Evolutionary conservation across 2,113 vertebrate species (phyloP).

Genomic region (Gasterosteus aculeatus): DNA sequence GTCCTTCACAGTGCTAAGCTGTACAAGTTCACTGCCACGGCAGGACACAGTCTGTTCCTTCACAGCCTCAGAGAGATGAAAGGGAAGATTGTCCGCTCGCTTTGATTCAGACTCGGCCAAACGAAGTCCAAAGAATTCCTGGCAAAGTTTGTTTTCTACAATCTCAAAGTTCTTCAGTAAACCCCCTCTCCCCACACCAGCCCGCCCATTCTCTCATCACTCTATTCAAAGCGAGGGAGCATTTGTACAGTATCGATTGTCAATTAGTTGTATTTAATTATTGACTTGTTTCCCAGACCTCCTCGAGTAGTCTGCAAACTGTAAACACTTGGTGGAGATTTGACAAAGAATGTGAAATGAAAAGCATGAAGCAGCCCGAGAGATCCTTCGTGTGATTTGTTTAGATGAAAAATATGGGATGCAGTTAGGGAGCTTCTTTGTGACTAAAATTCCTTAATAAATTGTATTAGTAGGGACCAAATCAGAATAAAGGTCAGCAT

Average conservation of each 20-base stretch:
- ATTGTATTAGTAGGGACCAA: background rate
- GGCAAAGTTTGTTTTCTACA: conserved; percentile 67
- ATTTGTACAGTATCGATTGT: conserved; percentile 65
- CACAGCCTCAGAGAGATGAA: conserved; percentile 78
- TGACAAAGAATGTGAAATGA: conserved; percentile 14
- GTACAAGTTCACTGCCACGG: conserved; percentile 75
- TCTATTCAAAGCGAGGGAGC: conserved; percentile 48
- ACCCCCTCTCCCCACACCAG: background rate
- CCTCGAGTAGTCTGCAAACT: conserved; percentile 35
- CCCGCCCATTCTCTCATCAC: background rate
- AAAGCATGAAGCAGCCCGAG: background rate
- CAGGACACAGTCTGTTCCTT: conserved; percentile 76
- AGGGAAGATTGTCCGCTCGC: conserved; percentile 70
- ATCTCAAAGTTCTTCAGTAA: conserved; percentile 61
- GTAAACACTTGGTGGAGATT: conserved; percentile 37
- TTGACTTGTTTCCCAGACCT: conserved; percentile 57
- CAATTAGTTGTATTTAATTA: conserved; percentile 70
- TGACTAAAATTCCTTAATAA: background rate
- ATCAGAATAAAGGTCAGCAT: no score
- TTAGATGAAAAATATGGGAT: background rate
- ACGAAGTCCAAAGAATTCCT: conserved; percentile 65
- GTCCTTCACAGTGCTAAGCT: conserved; percentile 76
- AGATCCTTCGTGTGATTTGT: conserved; percentile 2
- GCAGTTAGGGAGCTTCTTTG: background rate
- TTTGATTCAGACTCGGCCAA: conserved; percentile 71